Base-by-base conservation (phyloP, 2,113 vertebrate species). In the Etheostoma spectabile region DNA sequence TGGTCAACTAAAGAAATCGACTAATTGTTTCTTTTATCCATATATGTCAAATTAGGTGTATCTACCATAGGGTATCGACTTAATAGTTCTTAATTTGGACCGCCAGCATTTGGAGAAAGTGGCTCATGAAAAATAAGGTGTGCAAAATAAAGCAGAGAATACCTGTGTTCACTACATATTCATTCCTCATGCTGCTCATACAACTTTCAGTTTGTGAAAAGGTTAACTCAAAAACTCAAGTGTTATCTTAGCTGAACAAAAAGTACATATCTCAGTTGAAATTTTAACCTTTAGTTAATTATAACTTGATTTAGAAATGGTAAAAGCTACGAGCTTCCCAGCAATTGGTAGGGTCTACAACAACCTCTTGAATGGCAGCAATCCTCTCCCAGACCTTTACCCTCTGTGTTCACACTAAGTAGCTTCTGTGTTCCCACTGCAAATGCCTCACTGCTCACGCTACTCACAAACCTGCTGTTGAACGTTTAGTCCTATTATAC, bases 331-430 rank as follows among this genome's bases (percentile, higher is more conserved):
- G 66, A 68, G 48, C 45, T 46, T 55, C 24, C 62, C 21, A 66
- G 72, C 27, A 27, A 13, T 27, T n/a, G n/a, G n/a, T n/a, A n/a
- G n/a, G n/a, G n/a, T n/a, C n/a, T 63, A 33, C 55, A 60, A 78
- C 76, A 74, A 10, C 56, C 83, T 74, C 45, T 68, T 64, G 45
- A 81, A 69, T 45, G 68, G 57, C 77, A 79, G 60, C 56, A 82
- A 82, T 86, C 76, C 67, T 71, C 69, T 80, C 48, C 56, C 48
- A 82, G 73, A 91, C 84, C 89, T 88, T 77, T 83, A 42, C 45
- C 69, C 88, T 71, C 13, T 45, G 24, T 59, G 74, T 80, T 84
- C 68, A 64, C 84, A 62, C 78, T 65, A 64, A 84, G 80, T 27
- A 82, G 73, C 79, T 77, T 77, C 77, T 85, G 68, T 73, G 67